Evolutionary conservation across 2,113 vertebrate species (phyloP), one percentile per base, ranked within the genome.

Genomic region (Planiliza haematocheilus): DNA sequence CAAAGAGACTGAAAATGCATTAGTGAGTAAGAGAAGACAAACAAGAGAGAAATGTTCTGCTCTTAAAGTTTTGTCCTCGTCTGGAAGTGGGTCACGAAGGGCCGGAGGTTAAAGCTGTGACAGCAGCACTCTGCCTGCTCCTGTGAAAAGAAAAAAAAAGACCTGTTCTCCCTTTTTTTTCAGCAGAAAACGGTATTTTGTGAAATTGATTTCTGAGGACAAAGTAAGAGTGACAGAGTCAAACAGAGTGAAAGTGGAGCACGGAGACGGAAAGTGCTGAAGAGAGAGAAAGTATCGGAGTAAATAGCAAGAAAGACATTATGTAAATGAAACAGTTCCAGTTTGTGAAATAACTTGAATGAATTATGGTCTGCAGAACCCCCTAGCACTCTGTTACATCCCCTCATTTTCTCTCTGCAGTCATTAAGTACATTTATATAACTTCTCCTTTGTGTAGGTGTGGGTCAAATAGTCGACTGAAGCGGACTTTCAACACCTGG

Each of bases 41-140:
- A 65, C 49, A 65, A n/a, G n/a, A n/a, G 56, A 48, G 59, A 48
- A 39, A 62, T 13, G 14, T 55, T 20, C 52, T 56, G 20, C 49
- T 80, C 77, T 86, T 77, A 84, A 38, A 65, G 46, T 60, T 77
- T 74, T 65, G 71, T 70, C 85, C 70, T 63, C 58, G 52, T 62
- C 39, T 81, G 60, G 86, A 93, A 90, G 71, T 92, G 82, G 90
- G 91, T 90, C 91, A 84, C 55, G 57, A 55, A 69, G 65, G 75
- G 84, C 89, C 84, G 67, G 69, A 56, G 86, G 91, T 91, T 84
- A 80, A 59, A 80, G 48, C 61, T 69, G 53, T 74, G 64, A 76
- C 75, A 84, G 62, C 66, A 79, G 75, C 67, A 70, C 57, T 76
- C 78, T 77, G 63, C 63, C 70, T 61, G 50, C 68, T 66, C 75